Base-by-base conservation (phyloP, 2,113 vertebrate genomes). In the Willisornis vidua region DNA sequence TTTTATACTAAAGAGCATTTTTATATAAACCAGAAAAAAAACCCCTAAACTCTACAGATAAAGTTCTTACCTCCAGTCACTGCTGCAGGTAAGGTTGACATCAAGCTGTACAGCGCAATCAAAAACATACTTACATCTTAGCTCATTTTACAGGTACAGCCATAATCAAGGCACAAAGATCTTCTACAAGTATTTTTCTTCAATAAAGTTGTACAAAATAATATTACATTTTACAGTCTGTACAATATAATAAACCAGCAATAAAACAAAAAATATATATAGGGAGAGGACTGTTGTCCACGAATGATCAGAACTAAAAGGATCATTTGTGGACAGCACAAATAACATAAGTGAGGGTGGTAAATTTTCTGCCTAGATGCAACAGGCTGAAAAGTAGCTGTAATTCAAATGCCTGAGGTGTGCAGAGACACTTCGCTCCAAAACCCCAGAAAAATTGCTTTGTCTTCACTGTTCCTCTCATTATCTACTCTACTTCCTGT, bases 171-270 rank as follows among this genome's bases (percentile, higher is more conserved):
- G 99, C 99, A 99, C 99, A 98, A 98, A 99, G 98, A 99, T 99
- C 98, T 98, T 98, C 99, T 99, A 99, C 99, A 99, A 99, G 99
- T 99, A 99, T 98, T 99, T 99, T 98, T 98, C 97, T 99, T 99
- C 98, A 99, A 98, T 98, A 99, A 99, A 99, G 98, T 99, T 99
- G 98, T 99, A 99, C 98, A 99, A 99, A 99, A 99, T 99, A 99
- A 99, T 98, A 98, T 99, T 99, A 99, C 98, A 99, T 98, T 98
- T 98, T 98, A 98, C 98, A 98, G 98, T 99, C 99, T 99, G 98
- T 99, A 99, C 99, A 99, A 98, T 98, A 98, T 98, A 98, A 98
- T 98, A 98, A 98, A 98, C 98, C 98, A 99, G 98, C 98, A 98
- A 98, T 98, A 98, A 98, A 98, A 98, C 97, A 97, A 96, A 97